A percentile compares a stretch with the other conserved stretches of the same genome.
These are phyloP conservation scores for Coturnix japonica DNA, from an alignment of 2,113 vertebrate species.

Conservation along the genomic window DNA sequence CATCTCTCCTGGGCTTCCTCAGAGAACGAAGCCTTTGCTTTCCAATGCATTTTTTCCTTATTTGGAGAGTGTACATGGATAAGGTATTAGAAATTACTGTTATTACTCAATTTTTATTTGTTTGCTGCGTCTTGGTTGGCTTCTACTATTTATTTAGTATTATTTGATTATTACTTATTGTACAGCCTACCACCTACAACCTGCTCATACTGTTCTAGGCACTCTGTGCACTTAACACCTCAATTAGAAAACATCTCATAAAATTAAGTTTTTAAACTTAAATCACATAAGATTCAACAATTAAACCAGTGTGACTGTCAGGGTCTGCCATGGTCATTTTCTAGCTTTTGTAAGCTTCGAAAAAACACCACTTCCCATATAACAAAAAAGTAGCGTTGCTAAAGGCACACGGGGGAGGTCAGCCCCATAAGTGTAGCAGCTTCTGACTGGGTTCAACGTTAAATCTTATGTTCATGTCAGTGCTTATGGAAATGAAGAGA, in stretches of 20 bases:
- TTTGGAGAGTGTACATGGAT: neutral
- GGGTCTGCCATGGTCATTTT: neutral
- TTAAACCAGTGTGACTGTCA: neutral
- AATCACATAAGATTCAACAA: neutral
- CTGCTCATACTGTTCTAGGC: neutral
- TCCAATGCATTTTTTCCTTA: slow-evolving; percentile 13
- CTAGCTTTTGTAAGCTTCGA: neutral
- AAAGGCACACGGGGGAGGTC: neutral
- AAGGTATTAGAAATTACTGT: slow-evolving; percentile 56
- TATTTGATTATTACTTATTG: slow-evolving; percentile 59
- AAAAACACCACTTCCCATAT: fast-evolving
- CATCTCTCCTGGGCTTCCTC: slow-evolving; percentile 31
- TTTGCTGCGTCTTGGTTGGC: slow-evolving; percentile 28
- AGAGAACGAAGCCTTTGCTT: slow-evolving; percentile 1
- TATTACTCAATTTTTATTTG: slow-evolving; percentile 69
- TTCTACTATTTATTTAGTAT: slow-evolving; percentile 24
- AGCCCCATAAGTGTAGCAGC: neutral
- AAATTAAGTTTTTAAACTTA: neutral
- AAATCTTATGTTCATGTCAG: neutral
- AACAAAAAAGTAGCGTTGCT: neutral
- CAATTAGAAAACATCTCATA: neutral
- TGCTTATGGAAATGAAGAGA: neutral
- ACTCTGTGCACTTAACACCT: neutral
- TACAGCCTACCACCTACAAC: neutral
- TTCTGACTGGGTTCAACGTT: neutral